Evolutionary conservation across 2,888 invertebrate genomes (phyloP), one percentile per base, ranked within the genome.

Genomic region (Drosophila robusta): DNA sequence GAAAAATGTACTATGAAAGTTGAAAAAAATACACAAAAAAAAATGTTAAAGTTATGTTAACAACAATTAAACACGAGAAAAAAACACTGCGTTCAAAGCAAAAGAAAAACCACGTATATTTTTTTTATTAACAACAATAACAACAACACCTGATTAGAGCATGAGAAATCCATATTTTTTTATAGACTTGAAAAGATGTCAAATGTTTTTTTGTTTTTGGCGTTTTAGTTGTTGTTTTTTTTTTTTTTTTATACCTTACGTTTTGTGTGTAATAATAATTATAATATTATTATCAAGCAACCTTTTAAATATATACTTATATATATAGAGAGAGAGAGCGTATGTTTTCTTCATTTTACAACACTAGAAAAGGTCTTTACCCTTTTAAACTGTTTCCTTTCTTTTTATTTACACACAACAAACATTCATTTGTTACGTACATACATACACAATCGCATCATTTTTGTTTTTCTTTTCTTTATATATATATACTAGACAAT

Each of bases 31-130:
- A 55, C 12, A 58, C 52, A 72, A 39, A 73, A 80, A 70, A 75
- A 70, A 80, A 78, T 74, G 71, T 84, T 85, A 78, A 85, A 80
- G 78, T 78, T 84, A 85, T 80, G 77, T 81, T 81, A 34, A 29
- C 29, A 29, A 75, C 66, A 70, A 50, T 46, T 56, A 46, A 60
- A 68, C 70, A 60, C 52, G 63, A 51, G 62, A 52, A 29, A 72
- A 74, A 68, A 52, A 51, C 62, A 52, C 58, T 71, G 72, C 51
- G 47, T 75, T 69, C 51, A 65, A 70, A 78, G 66, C 70, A 71
- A 71, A 58, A 47, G 45, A 42, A 51, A 67, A 63, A 52, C 55
- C 41, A 60, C 54, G 42, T 54, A 44, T 58, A 68, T 44, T 52
- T 68, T 52, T 68, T 71, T 69, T 69, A 51, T 46, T 32, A 58